These are phyloP conservation scores for Drosophila neotestacea DNA, from an alignment of 2,888 invertebrate species.

Conservation along the genomic window DNA sequence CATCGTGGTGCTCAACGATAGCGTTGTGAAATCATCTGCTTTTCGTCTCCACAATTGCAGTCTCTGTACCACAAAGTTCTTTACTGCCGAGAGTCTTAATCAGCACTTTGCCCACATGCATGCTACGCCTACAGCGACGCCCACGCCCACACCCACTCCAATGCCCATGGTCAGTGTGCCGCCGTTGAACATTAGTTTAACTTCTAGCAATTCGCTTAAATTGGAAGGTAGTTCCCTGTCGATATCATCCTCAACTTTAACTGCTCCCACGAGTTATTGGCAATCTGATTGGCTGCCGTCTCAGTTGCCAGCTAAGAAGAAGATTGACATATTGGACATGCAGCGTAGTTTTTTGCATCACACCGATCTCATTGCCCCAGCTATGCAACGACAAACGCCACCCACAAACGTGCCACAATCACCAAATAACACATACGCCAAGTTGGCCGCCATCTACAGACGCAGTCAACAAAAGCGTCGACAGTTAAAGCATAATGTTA, in stretches of 20 bases:
- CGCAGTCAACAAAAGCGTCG: conserved; percentile 57
- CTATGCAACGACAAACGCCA: conserved; percentile 15
- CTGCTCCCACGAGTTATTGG: conserved; percentile 53
- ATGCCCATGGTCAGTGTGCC: conserved; percentile 81
- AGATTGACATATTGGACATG: conserved; percentile 75
- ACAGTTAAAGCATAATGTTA: conserved; percentile 27
- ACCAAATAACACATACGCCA: conserved; percentile 44
- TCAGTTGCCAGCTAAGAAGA: conserved; percentile 54
- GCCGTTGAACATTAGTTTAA: conserved; percentile 40
- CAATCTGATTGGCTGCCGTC: conserved; percentile 61
- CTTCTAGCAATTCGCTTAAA: conserved; percentile 44
- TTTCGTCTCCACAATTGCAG: conserved; percentile 82
- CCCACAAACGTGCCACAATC: conserved; percentile 14
- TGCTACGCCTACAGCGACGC: conserved; percentile 17
- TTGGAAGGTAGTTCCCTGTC: conserved; percentile 43
- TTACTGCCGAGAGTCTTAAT: conserved; percentile 78
- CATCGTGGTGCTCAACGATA: conserved; percentile 84
- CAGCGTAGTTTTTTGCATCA: conserved; percentile 74
- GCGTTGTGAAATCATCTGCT: conserved; percentile 83
- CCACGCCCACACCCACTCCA: conserved; percentile 29
- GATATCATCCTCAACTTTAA: not conserved
- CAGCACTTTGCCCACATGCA: conserved; percentile 73
- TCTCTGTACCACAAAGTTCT: conserved; percentile 82
- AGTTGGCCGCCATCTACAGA: conserved; percentile 60
- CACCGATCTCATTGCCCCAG: conserved; percentile 52